Evolutionary conservation across 2,888 invertebrate species (phyloP), one percentile per base, ranked within the genome.

Genomic region (Ormyrus rosae): DNA sequence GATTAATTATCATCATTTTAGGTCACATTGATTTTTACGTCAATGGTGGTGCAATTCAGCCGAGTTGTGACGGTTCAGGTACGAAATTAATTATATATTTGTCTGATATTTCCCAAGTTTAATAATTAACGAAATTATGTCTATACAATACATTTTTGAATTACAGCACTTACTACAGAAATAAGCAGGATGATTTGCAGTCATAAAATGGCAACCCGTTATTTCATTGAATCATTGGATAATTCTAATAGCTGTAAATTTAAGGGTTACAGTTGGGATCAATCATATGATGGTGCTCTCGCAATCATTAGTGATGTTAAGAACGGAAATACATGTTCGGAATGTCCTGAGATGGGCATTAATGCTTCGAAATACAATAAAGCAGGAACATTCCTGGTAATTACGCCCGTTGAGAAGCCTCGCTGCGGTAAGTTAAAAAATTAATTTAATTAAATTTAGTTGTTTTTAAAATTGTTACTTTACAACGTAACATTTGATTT

Each of bases 291-390:
- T 3, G 61, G n/a, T 13, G 61, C 61, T 3, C n/a, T 61, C 61
- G 8, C 3, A 61, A 19, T 19, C 4, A 9, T 61, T n/a, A 13
- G n/a, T 11, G 4, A 61, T 9, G 19, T 9, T 8, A 13, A 61
- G n/a, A 61, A 4, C 11, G 61, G 61, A 8, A 19, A 61, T 9
- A 11, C 19, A 9, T 61, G 61, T 61, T 61, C 61, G 13, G 19
- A 11, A 13, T 61, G 61, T 13, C 61, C 61, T 4, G 61, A 61
- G n/a, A 61, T 61, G 61, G 61, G 61, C n/a, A 61, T 61, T 6
- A 13, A 61, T 8, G 61, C 61, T 11, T 11, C 11, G 11, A 61
- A 61, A 13, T 13, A 19, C 7, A 61, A 5, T 19, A 13, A 61
- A 19, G 8, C 13, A 4, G 61, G 61, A 13, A 61, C n/a, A 11